Evolutionary conservation across 2,888 invertebrate genomes (phyloP), one percentile per base, ranked within the genome.

Genomic region (Leptinotarsa tumamoca): DNA sequence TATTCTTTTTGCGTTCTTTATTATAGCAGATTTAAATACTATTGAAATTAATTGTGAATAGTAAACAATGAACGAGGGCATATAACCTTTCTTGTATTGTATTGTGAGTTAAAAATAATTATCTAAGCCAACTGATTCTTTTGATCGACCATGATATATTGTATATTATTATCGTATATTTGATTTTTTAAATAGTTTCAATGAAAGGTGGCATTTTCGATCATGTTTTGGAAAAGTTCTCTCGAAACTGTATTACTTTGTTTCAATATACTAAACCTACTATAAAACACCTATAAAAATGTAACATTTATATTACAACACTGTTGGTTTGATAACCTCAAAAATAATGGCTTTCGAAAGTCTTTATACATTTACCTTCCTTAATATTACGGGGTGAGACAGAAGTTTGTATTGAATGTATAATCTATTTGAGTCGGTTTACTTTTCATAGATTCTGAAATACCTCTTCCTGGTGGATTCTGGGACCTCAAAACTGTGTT

Each of bases 221-320:
- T 63, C 63, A 33, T 17, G 63, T n/a, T 43, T 63, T 63, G 63
- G 43, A 63, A 63, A 74, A 73, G 71, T 56, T 51, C 67, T 73
- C 61, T 76, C 68, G 73, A 68, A 78, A 68, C 71, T 76, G 73
- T 76, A 80, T 75, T 69, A 75, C 74, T 81, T 78, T 76, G 78
- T 75, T 79, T 76, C 54, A 68, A 68, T 68, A n/a, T 70, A 67
- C 77, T 80, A 82, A 43, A 81, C 80, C 84, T 85, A 85, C 83
- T 85, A 86, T 85, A 84, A 84, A 84, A 87, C 87, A 87, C 84
- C 85, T 87, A 87, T 86, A 86, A 86, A 86, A 86, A 85, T 84
- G 83, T 83, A 87, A 87, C 85, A 86, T 86, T 86, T 87, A 87
- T 87, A 86, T 87, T 87, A 87, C 87, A 87, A 85, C 84, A 86